Evolutionary conservation across 2,113 vertebrate genomes (phyloP), one percentile per base, ranked within the genome.

Genomic region (Thalassoma bifasciatum): DNA sequence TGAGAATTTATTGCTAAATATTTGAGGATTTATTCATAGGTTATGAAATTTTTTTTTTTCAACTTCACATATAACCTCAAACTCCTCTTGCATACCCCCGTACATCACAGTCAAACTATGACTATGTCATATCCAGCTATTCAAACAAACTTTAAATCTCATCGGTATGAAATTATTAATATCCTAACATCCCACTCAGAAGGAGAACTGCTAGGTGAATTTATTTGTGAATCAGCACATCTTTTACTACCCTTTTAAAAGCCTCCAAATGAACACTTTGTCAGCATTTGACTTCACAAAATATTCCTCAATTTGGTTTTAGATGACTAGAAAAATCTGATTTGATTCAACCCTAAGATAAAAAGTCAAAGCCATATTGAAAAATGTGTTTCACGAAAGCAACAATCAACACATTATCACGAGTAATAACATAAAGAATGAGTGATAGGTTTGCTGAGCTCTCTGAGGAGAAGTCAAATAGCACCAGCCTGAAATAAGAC

Each of bases 271-370:
- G 23, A 72, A 42, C 54, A 69, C 23, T 34, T 59, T 44, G 21
- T 36, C 24, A 40, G 23, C 12, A 26, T 66, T n/a, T n/a, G n/a
- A n/a, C n/a, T n/a, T n/a, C n/a, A 62, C 51, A 63, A 72, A 64
- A 47, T 21, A 72, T 60, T 11, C 17, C 60, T 11, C 17, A 22
- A 34, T 59, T 17, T n/a, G 11, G 34, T 21, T 76, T 71, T 46
- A 30, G 4, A n/a, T 52, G 50, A 24, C 34, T 47, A 21, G 66
- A 46, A 40, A 56, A n/a, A n/a, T 65, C 42, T 62, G n/a, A 46
- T 46, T 17, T 7, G 12, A 47, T 23, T 12, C 7, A 47, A 40
- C 44, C 17, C 4, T 53, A 14, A 16, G 47, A 60, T 69, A 22
- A 49, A 51, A 62, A 23, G 37, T 12, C 30, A 37, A 22, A 17